Percentiles rank a stretch among this genome's conserved stretches.
These are phyloP conservation scores for Catocala nupta DNA, from an alignment of 2,888 invertebrate species.

Conservation along the genomic window DNA sequence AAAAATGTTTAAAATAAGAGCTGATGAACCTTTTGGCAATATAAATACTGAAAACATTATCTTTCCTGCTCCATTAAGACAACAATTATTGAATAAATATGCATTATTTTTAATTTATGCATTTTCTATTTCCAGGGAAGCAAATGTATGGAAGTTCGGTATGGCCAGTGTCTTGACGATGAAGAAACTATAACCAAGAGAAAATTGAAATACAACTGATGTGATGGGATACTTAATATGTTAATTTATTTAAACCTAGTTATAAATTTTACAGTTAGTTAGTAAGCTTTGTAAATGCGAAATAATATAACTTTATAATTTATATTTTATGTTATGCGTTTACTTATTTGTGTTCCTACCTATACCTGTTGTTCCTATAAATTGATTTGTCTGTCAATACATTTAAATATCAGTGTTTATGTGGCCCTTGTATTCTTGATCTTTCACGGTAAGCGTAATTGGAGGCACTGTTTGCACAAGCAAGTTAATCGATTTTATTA, in stretches of 20 bases:
- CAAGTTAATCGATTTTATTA: too few species aligned
- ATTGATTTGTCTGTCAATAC: too few species aligned
- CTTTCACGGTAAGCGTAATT: too few species aligned
- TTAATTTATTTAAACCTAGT: constrained; percentile 49
- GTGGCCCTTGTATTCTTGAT: too few species aligned
- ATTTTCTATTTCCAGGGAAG: constrained; percentile 83
- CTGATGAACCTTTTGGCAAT: too few species aligned
- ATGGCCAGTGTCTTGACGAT: constrained; percentile 87
- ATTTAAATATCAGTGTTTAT: too few species aligned
- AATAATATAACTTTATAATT: constrained; percentile 36
- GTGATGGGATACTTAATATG: constrained; percentile 39
- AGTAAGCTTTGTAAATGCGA: constrained; percentile 50
- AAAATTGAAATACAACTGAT: constrained; percentile 65
- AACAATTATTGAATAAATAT: too few species aligned
- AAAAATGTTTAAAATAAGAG: too few species aligned
- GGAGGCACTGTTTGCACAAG: too few species aligned
- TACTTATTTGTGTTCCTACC: neutral
- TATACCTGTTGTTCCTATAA: too few species aligned
- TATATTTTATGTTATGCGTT: constrained; percentile 8
- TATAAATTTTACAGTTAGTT: constrained; percentile 18
- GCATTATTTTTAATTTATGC: neutral
- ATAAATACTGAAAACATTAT: too few species aligned
- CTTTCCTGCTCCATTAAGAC: too few species aligned
- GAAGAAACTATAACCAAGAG: constrained; percentile 74
- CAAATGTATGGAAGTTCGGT: constrained; percentile 88